Conservation (phyloP, 2,113 vertebrate genomes). For the Haplotaxodon microlepis region DNA sequence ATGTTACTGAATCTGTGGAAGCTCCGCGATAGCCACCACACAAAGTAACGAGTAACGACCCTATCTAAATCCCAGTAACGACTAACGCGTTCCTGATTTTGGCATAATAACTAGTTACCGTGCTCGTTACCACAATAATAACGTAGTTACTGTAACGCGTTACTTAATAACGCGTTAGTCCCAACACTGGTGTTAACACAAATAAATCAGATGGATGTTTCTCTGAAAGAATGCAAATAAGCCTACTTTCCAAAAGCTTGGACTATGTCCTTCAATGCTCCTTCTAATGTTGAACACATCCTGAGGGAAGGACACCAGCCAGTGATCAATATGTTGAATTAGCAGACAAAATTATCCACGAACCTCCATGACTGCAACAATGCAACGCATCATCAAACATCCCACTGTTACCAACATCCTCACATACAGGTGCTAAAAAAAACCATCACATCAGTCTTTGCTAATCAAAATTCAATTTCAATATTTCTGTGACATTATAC, state of each 20-base stretch:
- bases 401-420: neutral
- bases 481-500: neutral
- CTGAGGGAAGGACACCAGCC: neutral
- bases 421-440: neutral
- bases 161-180: fast-evolving
- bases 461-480: neutral
- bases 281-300: neutral
- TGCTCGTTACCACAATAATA: neutral
- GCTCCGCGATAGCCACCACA: fast-evolving
- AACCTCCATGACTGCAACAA: neutral
- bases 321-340: neutral
- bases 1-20: neutral
- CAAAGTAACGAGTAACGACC: fast-evolving
- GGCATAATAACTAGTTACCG: neutral
- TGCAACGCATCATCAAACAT: neutral
- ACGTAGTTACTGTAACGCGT: neutral
- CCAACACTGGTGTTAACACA: neutral
- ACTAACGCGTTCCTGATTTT: fast-evolving
- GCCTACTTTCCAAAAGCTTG: neutral
- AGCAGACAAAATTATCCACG: neutral
- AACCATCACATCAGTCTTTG: neutral
- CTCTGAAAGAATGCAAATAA: neutral
- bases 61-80: neutral
- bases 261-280: neutral
- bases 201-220: neutral